These are phyloP conservation scores for Glossosoma conforme DNA, from an alignment of 1,140 invertebrate species.

Conservation along the genomic window DNA sequence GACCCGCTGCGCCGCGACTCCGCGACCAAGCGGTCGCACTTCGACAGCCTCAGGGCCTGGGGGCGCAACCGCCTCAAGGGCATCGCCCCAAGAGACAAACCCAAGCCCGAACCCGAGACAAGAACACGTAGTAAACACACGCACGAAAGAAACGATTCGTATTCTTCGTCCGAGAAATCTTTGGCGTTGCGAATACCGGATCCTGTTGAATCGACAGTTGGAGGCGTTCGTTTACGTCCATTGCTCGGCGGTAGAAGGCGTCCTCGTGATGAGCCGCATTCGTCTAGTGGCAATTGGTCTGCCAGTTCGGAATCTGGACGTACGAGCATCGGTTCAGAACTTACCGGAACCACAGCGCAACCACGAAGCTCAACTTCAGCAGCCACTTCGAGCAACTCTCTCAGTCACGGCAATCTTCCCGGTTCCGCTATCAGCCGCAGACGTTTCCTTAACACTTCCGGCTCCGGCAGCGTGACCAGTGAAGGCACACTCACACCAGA, in stretches of 20 bases:
- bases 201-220: conserved; percentile 58
- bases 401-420: conserved; percentile 57
- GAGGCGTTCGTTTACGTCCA: conserved; percentile 53
- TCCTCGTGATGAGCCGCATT: conserved; percentile 73
- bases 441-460: conserved; percentile 64
- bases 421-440: conserved; percentile 65
- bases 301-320: conserved; percentile 84
- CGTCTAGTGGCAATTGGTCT: conserved; percentile 91
- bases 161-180: conserved; percentile 66
- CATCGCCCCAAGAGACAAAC: conserved; percentile 50
- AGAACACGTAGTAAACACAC: conserved; percentile 52
- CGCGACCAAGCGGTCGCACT: conserved; percentile 64
- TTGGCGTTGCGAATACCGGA: conserved; percentile 53
- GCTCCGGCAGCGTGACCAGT: conserved; percentile 76
- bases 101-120: conserved; percentile 54
- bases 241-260: conserved; percentile 46
- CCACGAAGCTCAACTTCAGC: conserved; percentile 63
- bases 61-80: conserved; percentile 69
- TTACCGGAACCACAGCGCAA: conserved; percentile 66
- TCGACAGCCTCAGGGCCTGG: conserved; percentile 79
- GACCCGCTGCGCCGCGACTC: conserved; percentile 61
- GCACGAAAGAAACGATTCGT: conserved; percentile 70
- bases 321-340: conserved; percentile 76
- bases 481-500: conserved; percentile 82
- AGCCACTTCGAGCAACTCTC: conserved; percentile 61